Percentiles rank a stretch among this genome's conserved stretches.
Conservation (phyloP, 2,797 vertebrate species). For the Antennarius maculatus region DNA sequence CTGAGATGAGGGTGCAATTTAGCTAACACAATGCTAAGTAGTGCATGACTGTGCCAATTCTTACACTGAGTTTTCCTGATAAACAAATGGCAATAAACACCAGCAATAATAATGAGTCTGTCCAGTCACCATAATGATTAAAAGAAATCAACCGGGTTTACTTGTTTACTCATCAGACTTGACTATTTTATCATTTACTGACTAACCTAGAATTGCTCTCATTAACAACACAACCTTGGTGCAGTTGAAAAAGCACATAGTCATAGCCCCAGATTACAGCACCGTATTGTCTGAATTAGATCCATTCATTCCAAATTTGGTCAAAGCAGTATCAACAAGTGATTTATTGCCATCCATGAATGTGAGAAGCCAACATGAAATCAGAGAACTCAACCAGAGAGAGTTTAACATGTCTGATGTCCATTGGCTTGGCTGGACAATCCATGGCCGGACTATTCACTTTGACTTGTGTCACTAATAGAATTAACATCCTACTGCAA, state of each 20-base stretch:
- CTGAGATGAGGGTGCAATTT: neutral
- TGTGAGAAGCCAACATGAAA: neutral
- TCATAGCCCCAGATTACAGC: too few relatives aligned
- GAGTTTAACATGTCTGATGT: too few relatives aligned
- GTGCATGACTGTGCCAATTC: neutral
- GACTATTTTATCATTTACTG: too few relatives aligned
- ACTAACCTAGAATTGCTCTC: too few relatives aligned
- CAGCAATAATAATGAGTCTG: neutral
- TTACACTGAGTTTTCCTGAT: neutral
- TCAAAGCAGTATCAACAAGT: neutral
- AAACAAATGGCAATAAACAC: neutral
- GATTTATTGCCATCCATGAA: neutral
- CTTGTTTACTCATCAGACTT: too few relatives aligned
- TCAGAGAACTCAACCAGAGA: neutral
- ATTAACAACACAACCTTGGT: too few relatives aligned
- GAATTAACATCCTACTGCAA: too few relatives aligned
- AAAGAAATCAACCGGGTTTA: too few relatives aligned
- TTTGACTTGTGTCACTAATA: too few relatives aligned
- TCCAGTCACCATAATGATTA: slow-evolving; percentile 27
- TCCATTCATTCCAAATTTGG: neutral
- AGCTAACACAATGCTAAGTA: neutral
- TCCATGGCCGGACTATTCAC: too few relatives aligned
- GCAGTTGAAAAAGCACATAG: too few relatives aligned
- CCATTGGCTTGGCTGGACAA: neutral
- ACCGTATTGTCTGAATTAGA: too few relatives aligned